Evolutionary conservation across 2,797 vertebrate genomes (phyloP).

Genomic region (Onychomys arenicola): DNA sequence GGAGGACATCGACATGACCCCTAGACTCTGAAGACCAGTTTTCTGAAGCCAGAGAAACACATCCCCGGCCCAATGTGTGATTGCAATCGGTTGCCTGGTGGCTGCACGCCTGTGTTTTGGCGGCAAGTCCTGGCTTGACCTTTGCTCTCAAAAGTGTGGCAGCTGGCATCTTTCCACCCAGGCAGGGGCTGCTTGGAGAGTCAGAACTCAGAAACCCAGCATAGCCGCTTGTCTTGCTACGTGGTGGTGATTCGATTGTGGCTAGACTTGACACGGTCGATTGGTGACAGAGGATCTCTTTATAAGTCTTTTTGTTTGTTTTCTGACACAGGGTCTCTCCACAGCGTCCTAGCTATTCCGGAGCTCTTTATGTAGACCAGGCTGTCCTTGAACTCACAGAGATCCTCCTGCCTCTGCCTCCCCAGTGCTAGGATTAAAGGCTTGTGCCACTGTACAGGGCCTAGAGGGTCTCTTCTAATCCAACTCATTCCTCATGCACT

Average conservation of each 20-base stretch:
- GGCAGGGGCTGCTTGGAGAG: background rate
- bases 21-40: background rate
- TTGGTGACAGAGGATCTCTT: background rate
- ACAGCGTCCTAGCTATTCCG: background rate
- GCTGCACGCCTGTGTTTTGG: background rate
- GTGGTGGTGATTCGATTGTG: background rate
- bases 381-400: background rate
- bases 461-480: background rate
- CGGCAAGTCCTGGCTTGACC: background rate
- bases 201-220: slow-evolving; percentile 28
- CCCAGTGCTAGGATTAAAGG: no score
- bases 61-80: background rate
- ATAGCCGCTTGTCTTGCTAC: background rate
- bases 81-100: background rate
- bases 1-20: background rate
- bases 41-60: background rate
- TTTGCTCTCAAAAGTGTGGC: background rate
- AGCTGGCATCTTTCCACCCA: background rate
- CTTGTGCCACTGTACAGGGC: rapidly evolving
- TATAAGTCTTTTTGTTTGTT: background rate
- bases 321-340: background rate
- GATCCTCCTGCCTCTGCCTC: background rate
- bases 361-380: background rate
- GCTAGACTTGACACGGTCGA: background rate
- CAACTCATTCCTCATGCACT: background rate